Evolutionary conservation across 2,797 vertebrate species (phyloP), one percentile per base, ranked within the genome.

Genomic region (Staurois parvus): DNA sequence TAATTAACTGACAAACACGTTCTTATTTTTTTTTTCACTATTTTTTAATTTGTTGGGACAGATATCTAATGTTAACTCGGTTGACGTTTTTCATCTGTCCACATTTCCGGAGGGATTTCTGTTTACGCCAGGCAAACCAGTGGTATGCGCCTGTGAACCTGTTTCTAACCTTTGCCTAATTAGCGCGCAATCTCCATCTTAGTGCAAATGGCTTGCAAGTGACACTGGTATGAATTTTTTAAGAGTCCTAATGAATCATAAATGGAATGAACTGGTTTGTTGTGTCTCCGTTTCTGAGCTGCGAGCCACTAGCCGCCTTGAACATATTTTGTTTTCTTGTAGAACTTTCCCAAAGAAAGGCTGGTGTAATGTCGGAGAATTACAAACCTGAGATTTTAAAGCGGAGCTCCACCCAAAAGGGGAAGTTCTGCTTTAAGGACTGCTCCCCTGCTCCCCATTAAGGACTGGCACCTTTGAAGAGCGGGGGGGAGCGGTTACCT

Each of bases 31-130:
- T 6, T 90, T 82, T 28, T 48, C 19, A 45, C 42, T 45, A 45
- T 12, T 52, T 32, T 76, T 93, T 30, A 91, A 91, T 92, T 94
- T 90, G 91, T 90, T 90, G 91, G 90, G 92, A 91, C 91, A 93
- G 93, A 94, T 94, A 93, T 92, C 93, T 92, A 91, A 91, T 94
- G 92, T 93, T 92, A 91, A 93, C 93, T 94, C 91, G 90, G 89
- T 77, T 24, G 5, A 91, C 85, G 87, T 88, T 92, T 92, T 91
- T 90, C 91, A 91, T 91, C 84, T 81, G 79, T 78, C 85, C 89
- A 77, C 62, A 87, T 93, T 91, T 92, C 91, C 91, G 91, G 90
- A 79, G 87, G 93, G 93, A 89, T 89, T 90, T 85, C 83, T 85
- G 81, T 88, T 91, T 89, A 91, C 91, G 89, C 91, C 92, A 92